Evolutionary conservation across 2,888 invertebrate species (phyloP).

Genomic region (Eudemis profundana): DNA sequence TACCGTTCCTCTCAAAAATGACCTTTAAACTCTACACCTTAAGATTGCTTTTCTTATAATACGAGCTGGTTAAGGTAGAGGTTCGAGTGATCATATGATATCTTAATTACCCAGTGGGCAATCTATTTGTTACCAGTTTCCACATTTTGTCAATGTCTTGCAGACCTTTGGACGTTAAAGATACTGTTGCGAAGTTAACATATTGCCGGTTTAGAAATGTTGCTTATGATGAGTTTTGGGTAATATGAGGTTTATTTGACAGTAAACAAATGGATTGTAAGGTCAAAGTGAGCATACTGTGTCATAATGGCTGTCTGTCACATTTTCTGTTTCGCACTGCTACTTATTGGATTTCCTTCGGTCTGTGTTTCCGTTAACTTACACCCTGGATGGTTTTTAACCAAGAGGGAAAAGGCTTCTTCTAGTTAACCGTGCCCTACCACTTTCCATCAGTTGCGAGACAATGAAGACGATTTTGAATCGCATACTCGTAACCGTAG

Average conservation of each 20-base stretch:
- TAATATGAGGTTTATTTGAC: not conserved
- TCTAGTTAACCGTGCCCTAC: no score
- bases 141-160: slow-evolving; percentile 21
- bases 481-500: no score
- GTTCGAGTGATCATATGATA: not conserved
- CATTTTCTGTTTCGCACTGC: no score
- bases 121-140: slow-evolving; percentile 19
- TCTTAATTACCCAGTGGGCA: slow-evolving; percentile 8
- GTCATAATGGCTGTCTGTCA: no score
- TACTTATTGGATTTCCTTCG: no score
- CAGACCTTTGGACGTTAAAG: slow-evolving; percentile 7
- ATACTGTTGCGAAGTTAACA: slow-evolving; percentile 5
- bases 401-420: no score
- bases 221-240: not conserved
- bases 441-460: no score
- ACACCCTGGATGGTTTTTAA: no score
- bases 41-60: not conserved
- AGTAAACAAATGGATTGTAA: not conserved
- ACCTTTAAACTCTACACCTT: not conserved
- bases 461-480: no score
- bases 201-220: slow-evolving; percentile 14
- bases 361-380: no score
- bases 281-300: not conserved
- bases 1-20: not conserved
- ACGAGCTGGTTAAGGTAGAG: not conserved